These are phyloP conservation scores for Drosophila lowei DNA, from an alignment of 1,140 invertebrate species.

Conservation along the genomic window DNA sequence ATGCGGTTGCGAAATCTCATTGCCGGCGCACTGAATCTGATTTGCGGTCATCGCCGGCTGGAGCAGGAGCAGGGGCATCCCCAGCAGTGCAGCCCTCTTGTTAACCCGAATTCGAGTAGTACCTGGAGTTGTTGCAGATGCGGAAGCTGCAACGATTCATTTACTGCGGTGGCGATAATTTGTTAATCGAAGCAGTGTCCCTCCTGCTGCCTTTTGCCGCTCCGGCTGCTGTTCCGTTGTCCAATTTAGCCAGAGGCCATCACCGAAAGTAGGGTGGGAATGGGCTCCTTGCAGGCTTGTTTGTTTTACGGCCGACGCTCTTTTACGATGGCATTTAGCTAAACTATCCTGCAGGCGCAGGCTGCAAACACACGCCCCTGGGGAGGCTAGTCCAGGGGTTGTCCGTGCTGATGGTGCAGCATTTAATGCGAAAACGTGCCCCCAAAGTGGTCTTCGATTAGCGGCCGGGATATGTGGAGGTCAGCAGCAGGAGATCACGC, in stretches of 20 bases:
- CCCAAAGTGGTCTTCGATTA: slow-evolving; percentile 54
- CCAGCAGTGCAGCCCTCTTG: slow-evolving; percentile 31
- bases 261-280: slow-evolving; percentile 67
- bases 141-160: slow-evolving; percentile 64
- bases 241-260: slow-evolving; percentile 52
- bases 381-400: slow-evolving; percentile 22
- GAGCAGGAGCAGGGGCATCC: slow-evolving; percentile 6
- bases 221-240: slow-evolving; percentile 33
- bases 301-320: slow-evolving; percentile 44
- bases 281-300: slow-evolving; percentile 12
- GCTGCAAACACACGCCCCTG: slow-evolving; percentile 20
- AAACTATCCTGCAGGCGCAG: slow-evolving; percentile 54
- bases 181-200: slow-evolving; percentile 59
- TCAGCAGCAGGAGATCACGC: slow-evolving; percentile 54
- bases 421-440: slow-evolving; percentile 71
- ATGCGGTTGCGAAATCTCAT: slow-evolving; percentile 58
- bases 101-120: slow-evolving; percentile 58
- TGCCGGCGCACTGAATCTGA: slow-evolving; percentile 74
- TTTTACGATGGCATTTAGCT: slow-evolving; percentile 77
- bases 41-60: slow-evolving; percentile 56
- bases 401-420: slow-evolving; percentile 54
- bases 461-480: slow-evolving; percentile 24
- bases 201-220: slow-evolving; percentile 6
- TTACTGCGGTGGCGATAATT: slow-evolving; percentile 73
- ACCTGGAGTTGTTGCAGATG: slow-evolving; percentile 24